Evolutionary conservation across 2,888 invertebrate genomes (phyloP).

Genomic region (Ischnura elegans): DNA sequence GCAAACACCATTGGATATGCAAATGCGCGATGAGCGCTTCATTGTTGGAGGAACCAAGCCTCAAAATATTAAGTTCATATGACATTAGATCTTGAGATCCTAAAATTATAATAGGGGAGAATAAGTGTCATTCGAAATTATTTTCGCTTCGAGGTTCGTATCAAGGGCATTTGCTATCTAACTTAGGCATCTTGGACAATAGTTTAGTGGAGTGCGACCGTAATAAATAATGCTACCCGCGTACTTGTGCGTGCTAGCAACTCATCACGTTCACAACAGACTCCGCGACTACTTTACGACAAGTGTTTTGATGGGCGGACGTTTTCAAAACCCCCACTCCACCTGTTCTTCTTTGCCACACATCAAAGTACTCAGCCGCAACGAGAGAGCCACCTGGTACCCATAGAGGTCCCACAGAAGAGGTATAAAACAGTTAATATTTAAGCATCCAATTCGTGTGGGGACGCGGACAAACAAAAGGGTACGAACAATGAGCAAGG

Average conservation of each 20-base stretch:
- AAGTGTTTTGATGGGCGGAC: background rate
- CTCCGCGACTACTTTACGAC: background rate
- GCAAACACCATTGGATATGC: too few species aligned
- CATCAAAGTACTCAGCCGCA: background rate
- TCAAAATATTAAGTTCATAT: too few species aligned
- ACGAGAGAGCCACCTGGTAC: slow-evolving; percentile 20
- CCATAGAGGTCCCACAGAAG: background rate
- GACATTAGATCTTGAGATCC: too few species aligned
- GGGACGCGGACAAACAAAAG: background rate
- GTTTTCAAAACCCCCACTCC: background rate
- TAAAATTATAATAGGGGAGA: too few species aligned
- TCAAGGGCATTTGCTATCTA: background rate
- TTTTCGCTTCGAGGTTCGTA: background rate
- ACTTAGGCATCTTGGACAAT: background rate
- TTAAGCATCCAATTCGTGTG: background rate
- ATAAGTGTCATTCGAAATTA: too few species aligned
- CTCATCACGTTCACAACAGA: background rate
- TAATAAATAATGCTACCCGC: background rate
- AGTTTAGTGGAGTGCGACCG: background rate
- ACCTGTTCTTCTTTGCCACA: background rate
- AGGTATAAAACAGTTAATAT: background rate
- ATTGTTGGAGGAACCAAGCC: too few species aligned
- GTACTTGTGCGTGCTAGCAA: background rate
- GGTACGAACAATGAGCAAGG: background rate
- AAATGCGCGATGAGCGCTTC: too few species aligned